Conservation (phyloP, 2,888 invertebrate genomes). For the Scaptomyza caliginosa region DNA sequence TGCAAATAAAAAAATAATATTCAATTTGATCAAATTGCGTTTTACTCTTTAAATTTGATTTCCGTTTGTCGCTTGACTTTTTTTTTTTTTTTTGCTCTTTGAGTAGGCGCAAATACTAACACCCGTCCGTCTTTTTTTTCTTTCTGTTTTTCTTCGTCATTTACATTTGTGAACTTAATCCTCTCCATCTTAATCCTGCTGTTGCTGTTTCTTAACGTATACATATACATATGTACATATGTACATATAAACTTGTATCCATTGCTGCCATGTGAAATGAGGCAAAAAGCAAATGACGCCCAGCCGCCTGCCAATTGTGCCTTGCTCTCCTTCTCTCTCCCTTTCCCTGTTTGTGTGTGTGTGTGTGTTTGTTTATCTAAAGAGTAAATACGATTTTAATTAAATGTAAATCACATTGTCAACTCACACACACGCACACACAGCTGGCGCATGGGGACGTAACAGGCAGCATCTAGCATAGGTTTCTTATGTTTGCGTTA, state of each 20-base stretch:
- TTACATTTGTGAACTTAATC: constrained; percentile 39
- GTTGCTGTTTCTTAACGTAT: not conserved
- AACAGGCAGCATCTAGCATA: constrained; percentile 45
- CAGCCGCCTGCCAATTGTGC: constrained; percentile 30
- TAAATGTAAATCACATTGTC: constrained; percentile 80
- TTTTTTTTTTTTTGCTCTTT: too few relatives aligned
- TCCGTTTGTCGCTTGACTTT: too few relatives aligned
- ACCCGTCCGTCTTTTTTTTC: constrained; percentile 18
- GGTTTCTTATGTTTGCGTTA: constrained; percentile 34
- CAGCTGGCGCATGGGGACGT: not conserved
- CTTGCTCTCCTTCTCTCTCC: not conserved
- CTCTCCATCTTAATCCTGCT: not conserved
- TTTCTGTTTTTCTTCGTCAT: constrained; percentile 14
- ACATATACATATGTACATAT: not conserved
- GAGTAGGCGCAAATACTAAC: constrained; percentile 3
- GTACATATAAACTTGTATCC: not conserved
- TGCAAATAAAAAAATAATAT: too few relatives aligned
- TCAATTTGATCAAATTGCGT: too few relatives aligned
- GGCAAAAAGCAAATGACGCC: constrained; percentile 15
- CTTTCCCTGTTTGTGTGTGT: not conserved
- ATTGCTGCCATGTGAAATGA: constrained; percentile 28
- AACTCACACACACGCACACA: constrained; percentile 48
- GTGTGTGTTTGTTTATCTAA: constrained; percentile 68
- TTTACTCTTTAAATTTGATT: too few relatives aligned
- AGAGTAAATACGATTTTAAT: constrained; percentile 80